These are phyloP conservation scores for Vulpes ferrilata DNA, from an alignment of 2,113 vertebrate genomes.

Conservation along the genomic window DNA sequence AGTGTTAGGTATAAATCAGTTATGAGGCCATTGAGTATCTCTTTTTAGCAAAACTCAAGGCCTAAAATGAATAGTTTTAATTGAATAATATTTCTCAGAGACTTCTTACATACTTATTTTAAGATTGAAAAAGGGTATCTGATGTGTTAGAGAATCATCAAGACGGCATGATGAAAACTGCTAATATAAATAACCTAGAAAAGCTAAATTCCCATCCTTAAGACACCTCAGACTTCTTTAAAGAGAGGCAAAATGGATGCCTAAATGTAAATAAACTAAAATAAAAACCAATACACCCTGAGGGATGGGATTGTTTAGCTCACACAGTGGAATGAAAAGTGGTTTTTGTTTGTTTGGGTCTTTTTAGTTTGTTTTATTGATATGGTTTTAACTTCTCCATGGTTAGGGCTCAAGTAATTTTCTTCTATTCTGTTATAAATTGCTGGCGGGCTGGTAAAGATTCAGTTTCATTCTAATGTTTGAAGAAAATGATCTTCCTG, in stretches of 20 bases:
- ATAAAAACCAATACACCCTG: constrained; percentile 16
- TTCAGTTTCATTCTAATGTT: constrained; percentile 65
- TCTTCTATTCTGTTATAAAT: constrained; percentile 61
- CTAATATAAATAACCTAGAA: background rate
- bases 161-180: background rate
- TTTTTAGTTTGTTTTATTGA: constrained; percentile 70
- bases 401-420: constrained; percentile 65
- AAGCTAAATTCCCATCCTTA: background rate
- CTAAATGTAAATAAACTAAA: constrained; percentile 60
- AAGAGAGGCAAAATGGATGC: constrained; percentile 13
- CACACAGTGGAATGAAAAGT: constrained; percentile 46
- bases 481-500: constrained; percentile 77
- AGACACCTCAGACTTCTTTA: background rate
- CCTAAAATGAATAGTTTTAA: background rate
- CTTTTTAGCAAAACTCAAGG: background rate
- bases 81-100: background rate
- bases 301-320: constrained; percentile 19
- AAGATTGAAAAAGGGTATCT: background rate
- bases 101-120: background rate
- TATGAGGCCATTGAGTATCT: background rate
- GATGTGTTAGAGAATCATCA: background rate
- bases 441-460: constrained; percentile 50
- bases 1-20: background rate
- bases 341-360: constrained; percentile 63
- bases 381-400: constrained; percentile 60